phyloP scores from a whole-genome alignment of 2,113 vertebrate species.

The Lynx canadensis region DNA sequence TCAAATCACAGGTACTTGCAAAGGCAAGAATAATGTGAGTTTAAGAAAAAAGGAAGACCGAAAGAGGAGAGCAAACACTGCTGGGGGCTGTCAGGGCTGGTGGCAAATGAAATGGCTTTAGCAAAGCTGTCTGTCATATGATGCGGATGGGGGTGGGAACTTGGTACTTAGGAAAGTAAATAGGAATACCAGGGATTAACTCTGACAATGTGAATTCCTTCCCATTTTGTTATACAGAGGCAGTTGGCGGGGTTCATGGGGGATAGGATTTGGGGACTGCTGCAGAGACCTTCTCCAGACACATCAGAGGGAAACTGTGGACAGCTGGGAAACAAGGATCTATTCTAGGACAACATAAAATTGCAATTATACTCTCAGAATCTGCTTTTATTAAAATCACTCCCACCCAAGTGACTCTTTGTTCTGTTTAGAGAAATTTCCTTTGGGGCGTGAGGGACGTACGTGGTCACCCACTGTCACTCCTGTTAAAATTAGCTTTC shows the following conservation, averaged over 20 bases:
- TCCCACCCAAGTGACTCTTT: neutral
- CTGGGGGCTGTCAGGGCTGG: neutral
- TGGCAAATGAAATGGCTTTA: neutral
- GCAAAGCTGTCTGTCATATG: neutral
- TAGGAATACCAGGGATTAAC: slow-evolving; percentile 9
- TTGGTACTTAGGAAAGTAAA: slow-evolving; percentile 5
- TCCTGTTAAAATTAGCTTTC: neutral
- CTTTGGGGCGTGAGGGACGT: neutral
- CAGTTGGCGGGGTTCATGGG: neutral
- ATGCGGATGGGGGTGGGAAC: neutral
- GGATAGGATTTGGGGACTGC: neutral
- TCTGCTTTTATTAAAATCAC: neutral
- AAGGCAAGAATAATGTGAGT: neutral
- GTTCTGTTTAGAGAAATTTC: neutral
- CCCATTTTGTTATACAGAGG: neutral
- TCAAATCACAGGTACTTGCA: neutral
- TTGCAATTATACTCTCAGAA: neutral
- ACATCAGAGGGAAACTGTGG: neutral
- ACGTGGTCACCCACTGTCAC: too few relatives aligned
- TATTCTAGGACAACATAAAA: neutral
- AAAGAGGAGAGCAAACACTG: neutral
- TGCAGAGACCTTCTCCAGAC: neutral
- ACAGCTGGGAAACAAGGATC: neutral
- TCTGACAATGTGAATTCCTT: slow-evolving; percentile 5
- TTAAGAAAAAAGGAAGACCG: neutral